Conservation (phyloP, 2,888 invertebrate genomes). For the Amphipyra berbera region DNA sequence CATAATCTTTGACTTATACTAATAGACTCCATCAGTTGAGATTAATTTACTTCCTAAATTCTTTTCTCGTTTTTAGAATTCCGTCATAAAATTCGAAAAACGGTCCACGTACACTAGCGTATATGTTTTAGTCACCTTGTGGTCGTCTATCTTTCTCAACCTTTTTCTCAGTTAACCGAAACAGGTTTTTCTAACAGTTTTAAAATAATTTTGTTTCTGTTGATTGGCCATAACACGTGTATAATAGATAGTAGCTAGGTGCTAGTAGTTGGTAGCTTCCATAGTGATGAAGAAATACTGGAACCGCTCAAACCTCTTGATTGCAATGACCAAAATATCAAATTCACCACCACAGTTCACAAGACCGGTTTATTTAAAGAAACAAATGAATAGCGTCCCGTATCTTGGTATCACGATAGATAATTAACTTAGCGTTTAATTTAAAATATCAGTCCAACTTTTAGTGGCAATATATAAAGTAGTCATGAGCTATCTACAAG, state of each 20-base stretch:
- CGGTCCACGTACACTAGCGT: conserved; percentile 2
- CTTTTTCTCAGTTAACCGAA: conserved; percentile 20
- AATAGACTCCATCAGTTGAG: conserved; percentile 45
- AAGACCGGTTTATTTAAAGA: not conserved
- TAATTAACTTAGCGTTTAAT: conserved; percentile 32
- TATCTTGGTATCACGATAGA: not conserved
- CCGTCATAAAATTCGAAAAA: conserved; percentile 30
- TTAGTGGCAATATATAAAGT: conserved; percentile 72
- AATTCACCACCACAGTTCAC: too few relatives aligned
- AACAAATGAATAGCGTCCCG: not conserved
- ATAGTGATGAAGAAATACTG: too few relatives aligned
- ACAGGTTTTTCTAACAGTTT: conserved; percentile 30
- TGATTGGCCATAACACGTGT: not conserved
- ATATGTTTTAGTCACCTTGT: conserved; percentile 22
- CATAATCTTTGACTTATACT: conserved; percentile 38
- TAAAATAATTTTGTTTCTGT: conserved; percentile 10
- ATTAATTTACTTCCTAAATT: conserved; percentile 49
- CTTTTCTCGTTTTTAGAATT: conserved; percentile 33
- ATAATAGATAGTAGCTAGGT: too few relatives aligned
- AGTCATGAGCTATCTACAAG: conserved; percentile 73
- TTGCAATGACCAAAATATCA: too few relatives aligned
- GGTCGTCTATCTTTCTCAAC: conserved; percentile 38
- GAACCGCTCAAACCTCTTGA: too few relatives aligned
- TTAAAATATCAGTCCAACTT: conserved; percentile 50
- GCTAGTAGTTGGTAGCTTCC: not conserved